These are phyloP conservation scores for Aphelocoma californica DNA, from an alignment of 2,797 vertebrate genomes.

Conservation along the genomic window DNA sequence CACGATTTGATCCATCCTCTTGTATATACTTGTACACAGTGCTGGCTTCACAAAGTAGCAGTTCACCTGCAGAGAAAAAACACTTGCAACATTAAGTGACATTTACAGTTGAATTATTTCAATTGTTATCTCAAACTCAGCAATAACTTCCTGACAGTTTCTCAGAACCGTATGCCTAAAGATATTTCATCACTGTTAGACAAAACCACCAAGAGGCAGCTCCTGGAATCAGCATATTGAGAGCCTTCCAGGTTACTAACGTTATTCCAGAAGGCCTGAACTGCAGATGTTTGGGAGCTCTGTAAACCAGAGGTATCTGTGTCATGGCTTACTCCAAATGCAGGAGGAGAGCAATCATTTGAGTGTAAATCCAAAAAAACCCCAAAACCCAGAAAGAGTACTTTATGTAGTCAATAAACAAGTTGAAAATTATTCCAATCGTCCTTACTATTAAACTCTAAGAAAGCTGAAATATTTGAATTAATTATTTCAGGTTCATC, in stretches of 20 bases:
- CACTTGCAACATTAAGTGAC: not conserved
- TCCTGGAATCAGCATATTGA: not conserved
- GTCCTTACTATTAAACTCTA: not conserved
- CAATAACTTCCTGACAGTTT: not conserved
- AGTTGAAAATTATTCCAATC: not conserved
- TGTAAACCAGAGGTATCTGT: not conserved
- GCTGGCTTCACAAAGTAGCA: conserved; percentile 84
- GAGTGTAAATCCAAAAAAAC: fast-evolving
- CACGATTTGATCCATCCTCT: conserved; percentile 82
- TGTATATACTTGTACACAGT: conserved; percentile 81
- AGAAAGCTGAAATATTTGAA: not conserved
- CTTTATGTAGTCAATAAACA: not conserved
- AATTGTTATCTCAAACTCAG: not conserved
- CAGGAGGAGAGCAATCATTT: not conserved
- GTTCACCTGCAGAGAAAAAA: conserved; percentile 78
- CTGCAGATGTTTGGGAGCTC: not conserved
- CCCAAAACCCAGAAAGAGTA: fast-evolving
- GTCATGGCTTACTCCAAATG: not conserved
- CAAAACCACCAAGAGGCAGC: not conserved
- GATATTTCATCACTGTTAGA: not conserved
- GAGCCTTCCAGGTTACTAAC: not conserved
- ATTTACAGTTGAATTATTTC: not conserved
- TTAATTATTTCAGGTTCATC: not conserved
- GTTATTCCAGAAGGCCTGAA: not conserved
- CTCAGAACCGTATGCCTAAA: not conserved